Base-by-base conservation (phyloP, 2,113 vertebrate species). In the Psettodes erumei region DNA sequence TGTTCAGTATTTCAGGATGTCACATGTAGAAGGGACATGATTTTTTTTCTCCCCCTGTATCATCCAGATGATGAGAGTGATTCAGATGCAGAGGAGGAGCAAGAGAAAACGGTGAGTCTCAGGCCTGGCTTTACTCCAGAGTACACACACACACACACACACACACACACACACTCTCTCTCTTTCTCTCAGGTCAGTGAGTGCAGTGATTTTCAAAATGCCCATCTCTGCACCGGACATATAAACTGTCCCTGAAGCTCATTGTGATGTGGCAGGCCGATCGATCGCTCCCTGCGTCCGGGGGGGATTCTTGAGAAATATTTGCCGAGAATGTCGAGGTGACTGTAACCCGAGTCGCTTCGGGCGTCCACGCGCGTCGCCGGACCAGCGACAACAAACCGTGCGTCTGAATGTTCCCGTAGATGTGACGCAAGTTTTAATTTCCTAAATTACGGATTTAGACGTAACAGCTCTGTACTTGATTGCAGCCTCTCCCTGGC, bases 31-130 rank as follows among this genome's bases (percentile, higher is more conserved):
- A 43, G 32, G 38, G 38, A 16, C 4, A 38, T 0, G 11, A 28
- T 27, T 79, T 23, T 58, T 84, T n/a, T n/a, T n/a, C n/a, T n/a
- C n/a, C n/a, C n/a, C n/a, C 5, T 85, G 21, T 79, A 45, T 68
- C 23, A 8, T 25, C 0, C 89, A 99, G 98, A 99, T 88, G 98
- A 99, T 0, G 98, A 99, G 83, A 99, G 98, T 0, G 98, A 99
- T 84, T 99, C 98, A 0, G 98, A 99, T 1, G 96, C 95, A 0
- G 98, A 99, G 65, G 98, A 99, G 82, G 98, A 99, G 68, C 97
- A 98, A 81, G 97, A 99, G 89, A 98, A 96, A 85, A 98, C 97
- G 60, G 98, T 99, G 75, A 95, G 96, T 85, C 16, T 42, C 8
- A 27, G 30, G 35, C n/a, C n/a, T 55, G 27, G 19, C 5, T 48